These are phyloP conservation scores for Stenchaetothrips biformis DNA, from an alignment of 2,888 invertebrate species.

Conservation along the genomic window DNA sequence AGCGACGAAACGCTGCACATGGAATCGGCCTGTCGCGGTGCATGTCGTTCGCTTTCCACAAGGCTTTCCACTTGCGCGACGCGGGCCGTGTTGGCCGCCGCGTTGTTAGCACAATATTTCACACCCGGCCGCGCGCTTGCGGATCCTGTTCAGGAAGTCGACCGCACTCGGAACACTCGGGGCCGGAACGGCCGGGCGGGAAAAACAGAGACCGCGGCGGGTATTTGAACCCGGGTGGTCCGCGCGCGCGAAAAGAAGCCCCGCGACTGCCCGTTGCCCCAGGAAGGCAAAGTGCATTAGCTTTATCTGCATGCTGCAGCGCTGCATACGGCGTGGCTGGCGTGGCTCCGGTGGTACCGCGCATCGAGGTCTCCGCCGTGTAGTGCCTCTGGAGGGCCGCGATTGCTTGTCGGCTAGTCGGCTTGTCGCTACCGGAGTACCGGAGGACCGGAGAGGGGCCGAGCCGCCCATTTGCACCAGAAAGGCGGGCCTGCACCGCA, in stretches of 20 bases:
- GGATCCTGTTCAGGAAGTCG: not conserved
- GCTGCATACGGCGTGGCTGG: not conserved
- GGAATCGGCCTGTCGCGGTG: not conserved
- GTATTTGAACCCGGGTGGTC: not conserved
- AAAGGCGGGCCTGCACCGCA: not conserved
- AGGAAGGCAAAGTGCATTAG: not conserved
- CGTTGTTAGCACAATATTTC: slow-evolving; percentile 21
- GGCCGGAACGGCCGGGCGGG: not conserved
- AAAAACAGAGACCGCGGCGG: not conserved
- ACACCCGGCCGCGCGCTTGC: not conserved
- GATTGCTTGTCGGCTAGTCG: not conserved
- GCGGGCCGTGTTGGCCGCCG: not conserved
- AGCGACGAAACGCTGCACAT: no score
- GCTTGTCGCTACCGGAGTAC: not conserved
- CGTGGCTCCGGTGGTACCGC: not conserved
- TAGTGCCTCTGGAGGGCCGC: not conserved
- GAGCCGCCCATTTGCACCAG: not conserved
- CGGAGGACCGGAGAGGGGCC: not conserved
- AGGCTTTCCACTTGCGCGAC: no score
- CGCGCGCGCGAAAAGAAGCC: not conserved
- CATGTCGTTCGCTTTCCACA: not conserved
- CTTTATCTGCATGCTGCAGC: not conserved
- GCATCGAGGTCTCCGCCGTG: not conserved
- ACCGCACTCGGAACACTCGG: not conserved
- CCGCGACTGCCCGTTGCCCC: not conserved